Percentiles rank a stretch among this genome's conserved stretches.
These are phyloP conservation scores for Hirundichthys speculiger DNA, from an alignment of 2,113 vertebrate genomes.

Conservation along the genomic window DNA sequence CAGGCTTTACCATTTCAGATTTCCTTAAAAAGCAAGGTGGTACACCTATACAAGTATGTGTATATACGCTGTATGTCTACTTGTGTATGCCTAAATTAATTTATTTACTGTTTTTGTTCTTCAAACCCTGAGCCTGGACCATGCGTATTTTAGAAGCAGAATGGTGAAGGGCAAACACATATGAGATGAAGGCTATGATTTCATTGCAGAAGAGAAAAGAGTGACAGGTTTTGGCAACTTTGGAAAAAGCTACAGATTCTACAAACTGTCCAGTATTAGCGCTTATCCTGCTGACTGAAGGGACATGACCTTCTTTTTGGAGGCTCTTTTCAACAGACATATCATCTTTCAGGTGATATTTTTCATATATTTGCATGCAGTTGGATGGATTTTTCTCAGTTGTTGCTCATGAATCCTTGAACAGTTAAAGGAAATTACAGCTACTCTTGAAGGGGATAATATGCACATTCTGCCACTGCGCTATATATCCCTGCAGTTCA, in stretches of 20 bases:
- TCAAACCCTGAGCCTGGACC: conserved; percentile 21
- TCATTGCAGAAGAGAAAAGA: neutral
- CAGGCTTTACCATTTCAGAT: conserved; percentile 31
- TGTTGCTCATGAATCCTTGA: neutral
- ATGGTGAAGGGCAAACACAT: conserved; percentile 22
- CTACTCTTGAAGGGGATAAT: neutral
- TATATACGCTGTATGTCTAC: too few relatives aligned
- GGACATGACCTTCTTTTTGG: neutral
- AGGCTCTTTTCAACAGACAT: neutral
- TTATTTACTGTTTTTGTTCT: conserved; percentile 7
- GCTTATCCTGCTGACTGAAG: neutral
- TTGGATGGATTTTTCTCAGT: neutral
- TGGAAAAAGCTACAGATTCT: conserved; percentile 1
- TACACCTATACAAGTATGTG: too few relatives aligned
- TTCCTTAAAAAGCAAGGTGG: too few relatives aligned
- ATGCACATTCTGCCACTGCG: neutral
- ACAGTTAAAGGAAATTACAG: neutral
- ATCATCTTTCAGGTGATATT: conserved; percentile 4
- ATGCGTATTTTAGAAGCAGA: conserved; percentile 26
- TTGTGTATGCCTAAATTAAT: conserved; percentile 15
- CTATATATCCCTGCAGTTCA: too few relatives aligned
- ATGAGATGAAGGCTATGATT: conserved; percentile 14
- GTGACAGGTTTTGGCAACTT: neutral
- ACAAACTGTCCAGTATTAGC: neutral
- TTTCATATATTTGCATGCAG: neutral